Evolutionary conservation across 2,797 vertebrate genomes (phyloP).

Genomic region (Clangula hyemalis): DNA sequence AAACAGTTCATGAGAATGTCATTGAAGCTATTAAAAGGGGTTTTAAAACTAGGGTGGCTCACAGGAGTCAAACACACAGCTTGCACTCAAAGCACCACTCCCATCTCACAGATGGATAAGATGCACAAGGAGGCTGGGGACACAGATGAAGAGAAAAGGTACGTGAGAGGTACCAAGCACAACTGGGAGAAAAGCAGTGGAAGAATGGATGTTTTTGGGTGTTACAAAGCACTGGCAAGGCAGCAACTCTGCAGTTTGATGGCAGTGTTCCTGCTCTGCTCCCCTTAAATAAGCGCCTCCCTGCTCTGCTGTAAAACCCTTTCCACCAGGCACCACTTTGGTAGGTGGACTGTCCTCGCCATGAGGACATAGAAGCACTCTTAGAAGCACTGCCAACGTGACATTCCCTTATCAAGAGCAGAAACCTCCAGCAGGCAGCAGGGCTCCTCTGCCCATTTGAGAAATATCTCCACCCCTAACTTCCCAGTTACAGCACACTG

Average conservation of each 20-base stretch:
- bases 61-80: not conserved
- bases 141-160: not conserved
- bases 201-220: not conserved
- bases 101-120: not conserved
- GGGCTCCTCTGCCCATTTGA: not conserved
- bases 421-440: not conserved
- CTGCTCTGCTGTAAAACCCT: not conserved
- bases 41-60: constrained; percentile 1
- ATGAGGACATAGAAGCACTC: not conserved
- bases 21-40: not conserved
- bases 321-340: not conserved
- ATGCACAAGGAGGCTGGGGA: no score
- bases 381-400: not conserved
- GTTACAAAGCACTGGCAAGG: not conserved
- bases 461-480: not conserved
- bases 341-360: not conserved
- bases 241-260: not conserved
- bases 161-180: accelerated
- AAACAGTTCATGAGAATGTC: not conserved
- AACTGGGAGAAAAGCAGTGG: not conserved
- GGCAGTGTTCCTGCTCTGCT: not conserved
- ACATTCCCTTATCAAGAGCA: not conserved
- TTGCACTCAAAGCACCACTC: not conserved
- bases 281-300: not conserved
- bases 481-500: not conserved